Conservation (phyloP, 2,888 invertebrate species). For the Gryllus longicercus region DNA sequence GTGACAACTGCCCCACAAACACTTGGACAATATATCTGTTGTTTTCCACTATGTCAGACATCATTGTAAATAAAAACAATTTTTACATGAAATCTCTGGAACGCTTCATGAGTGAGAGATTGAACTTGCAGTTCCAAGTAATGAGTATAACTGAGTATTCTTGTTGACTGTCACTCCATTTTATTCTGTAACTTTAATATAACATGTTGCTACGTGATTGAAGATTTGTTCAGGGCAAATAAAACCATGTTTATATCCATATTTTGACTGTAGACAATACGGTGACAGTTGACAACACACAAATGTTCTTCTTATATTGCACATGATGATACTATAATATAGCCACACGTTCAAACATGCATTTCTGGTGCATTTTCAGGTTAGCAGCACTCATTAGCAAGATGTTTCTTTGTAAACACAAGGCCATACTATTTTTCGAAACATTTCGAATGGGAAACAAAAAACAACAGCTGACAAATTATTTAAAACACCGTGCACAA, state of each 20-base stretch:
- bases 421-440: background rate
- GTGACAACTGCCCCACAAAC: conserved; percentile 83
- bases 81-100: conserved; percentile 20
- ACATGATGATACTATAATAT: background rate
- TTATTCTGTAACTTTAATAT: no score
- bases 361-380: background rate
- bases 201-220: no score
- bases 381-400: background rate
- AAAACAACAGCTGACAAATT: no score
- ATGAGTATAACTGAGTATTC: background rate
- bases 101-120: background rate
- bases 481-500: background rate
- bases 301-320: background rate
- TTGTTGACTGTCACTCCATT: no score
- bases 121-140: background rate
- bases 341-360: background rate
- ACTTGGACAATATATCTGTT: conserved; percentile 75
- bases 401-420: background rate
- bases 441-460: background rate
- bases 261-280: no score
- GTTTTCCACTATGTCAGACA: conserved; percentile 48
- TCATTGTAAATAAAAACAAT: conserved; percentile 26
- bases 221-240: no score
- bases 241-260: no score
- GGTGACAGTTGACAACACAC: no score